Evolutionary conservation across 1,140 invertebrate genomes (phyloP), one percentile per base, ranked within the genome.

Genomic region (Nilaparvata lugens): DNA sequence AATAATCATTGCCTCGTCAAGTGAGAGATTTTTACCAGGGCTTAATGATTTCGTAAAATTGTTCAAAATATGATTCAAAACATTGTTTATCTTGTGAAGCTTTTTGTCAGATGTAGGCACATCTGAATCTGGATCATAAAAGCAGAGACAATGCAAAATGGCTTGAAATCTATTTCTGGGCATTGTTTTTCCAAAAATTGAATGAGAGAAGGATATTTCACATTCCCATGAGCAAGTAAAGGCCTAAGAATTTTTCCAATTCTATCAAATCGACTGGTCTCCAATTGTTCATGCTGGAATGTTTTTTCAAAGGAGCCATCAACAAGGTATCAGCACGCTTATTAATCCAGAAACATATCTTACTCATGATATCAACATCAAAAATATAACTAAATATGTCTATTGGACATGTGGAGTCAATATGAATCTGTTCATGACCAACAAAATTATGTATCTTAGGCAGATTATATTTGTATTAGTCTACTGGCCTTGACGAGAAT

Each of bases 41-140:
- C 42, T 65, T 61, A 59, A 56, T 21, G 28, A 23, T 40, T 42
- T 56, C 7, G 18, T 56, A 18, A 35, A 56, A 56, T 56, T 56
- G 9, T 25, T 9, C 40, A 56, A 43, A 42, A 56, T 2, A 43
- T 56, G 55, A 56, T 16, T 43, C 28, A 56, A 16, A 25, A 56
- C 35, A 14, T 56, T 40, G 40, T 43, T 24, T 19, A 56, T 40
- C 42, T 56, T 56, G 28, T 43, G 40, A 5, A 59, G 14, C 35
- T 18, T 51, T 18, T 25, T 13, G 51, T 40, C 35, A 16, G 25
- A 28, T 28, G 25, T 4, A 4, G n/a, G 14, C 9, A 2, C 14
- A 43, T 16, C 31, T 13, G 28, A 4, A 31, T 57, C 14, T 40
- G 38, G 9, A 24, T 57, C 56, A 43, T 57, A 57, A 35, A 56